These are phyloP conservation scores for Stramonita haemastoma DNA, from an alignment of 2,888 invertebrate genomes.

Conservation along the genomic window DNA sequence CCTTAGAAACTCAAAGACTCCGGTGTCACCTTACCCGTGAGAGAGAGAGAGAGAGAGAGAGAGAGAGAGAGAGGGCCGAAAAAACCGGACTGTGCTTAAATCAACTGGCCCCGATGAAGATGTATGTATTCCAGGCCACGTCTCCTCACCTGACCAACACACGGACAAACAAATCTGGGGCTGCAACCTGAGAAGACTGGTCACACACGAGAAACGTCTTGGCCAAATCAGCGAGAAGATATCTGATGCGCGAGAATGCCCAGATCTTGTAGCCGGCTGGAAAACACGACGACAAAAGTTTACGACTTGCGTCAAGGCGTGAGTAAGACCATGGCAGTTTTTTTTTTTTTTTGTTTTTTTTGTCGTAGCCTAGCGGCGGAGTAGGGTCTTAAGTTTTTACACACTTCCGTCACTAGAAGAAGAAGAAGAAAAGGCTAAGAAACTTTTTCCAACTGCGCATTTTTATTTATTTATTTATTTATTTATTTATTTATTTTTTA, in stretches of 20 bases:
- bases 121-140: neutral
- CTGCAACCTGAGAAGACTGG: neutral
- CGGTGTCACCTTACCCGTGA: neutral
- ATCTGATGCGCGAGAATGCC: neutral
- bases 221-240: conserved; percentile 9
- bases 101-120: conserved; percentile 7
- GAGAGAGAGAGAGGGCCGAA: no score
- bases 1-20: neutral
- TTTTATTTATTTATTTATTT: no score
- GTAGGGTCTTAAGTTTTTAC: no score
- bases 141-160: neutral
- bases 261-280: neutral
- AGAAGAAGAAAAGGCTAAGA: no score
- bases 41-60: neutral
- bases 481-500: no score
- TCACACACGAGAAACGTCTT: neutral
- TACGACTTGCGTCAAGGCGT: neutral
- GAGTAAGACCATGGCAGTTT: no score
- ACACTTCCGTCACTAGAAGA: no score
- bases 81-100: neutral
- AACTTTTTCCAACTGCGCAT: no score
- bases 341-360: no score
- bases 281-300: neutral
- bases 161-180: neutral
- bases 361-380: no score